Conservation (phyloP, 2,797 vertebrate genomes). For the Enteromius treurensis region DNA sequence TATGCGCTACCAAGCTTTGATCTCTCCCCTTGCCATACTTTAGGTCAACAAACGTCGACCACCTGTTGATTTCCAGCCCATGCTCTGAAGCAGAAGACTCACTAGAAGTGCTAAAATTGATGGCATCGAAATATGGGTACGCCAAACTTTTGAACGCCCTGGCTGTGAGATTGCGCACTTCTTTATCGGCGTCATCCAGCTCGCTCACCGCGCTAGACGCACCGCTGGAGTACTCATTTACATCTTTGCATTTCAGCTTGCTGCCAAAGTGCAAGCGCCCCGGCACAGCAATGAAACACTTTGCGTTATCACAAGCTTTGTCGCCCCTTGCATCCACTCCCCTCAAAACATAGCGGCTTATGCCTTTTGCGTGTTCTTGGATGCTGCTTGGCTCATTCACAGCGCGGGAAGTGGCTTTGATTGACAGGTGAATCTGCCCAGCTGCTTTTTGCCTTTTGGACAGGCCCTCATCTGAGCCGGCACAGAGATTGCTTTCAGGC, state of each 20-base stretch:
- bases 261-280: slow-evolving; percentile 83
- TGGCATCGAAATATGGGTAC: slow-evolving; percentile 87
- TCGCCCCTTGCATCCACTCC: slow-evolving; percentile 78
- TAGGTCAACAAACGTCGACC: slow-evolving; percentile 91
- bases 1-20: slow-evolving; percentile 71
- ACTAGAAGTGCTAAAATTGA: slow-evolving; percentile 86
- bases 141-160: slow-evolving; percentile 92
- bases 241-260: slow-evolving; percentile 74
- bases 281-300: slow-evolving; percentile 80
- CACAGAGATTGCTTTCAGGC: slow-evolving; percentile 77
- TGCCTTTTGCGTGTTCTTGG: slow-evolving; percentile 83
- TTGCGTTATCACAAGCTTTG: slow-evolving; percentile 70
- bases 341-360: slow-evolving; percentile 82
- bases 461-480: slow-evolving; percentile 70
- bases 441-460: slow-evolving; percentile 71
- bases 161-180: slow-evolving; percentile 92
- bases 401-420: slow-evolving; percentile 89
- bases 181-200: slow-evolving; percentile 93
- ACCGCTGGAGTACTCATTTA: slow-evolving; percentile 85
- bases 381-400: slow-evolving; percentile 90
- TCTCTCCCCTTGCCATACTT: slow-evolving; percentile 84
- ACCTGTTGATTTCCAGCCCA: slow-evolving; percentile 84
- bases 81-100: slow-evolving; percentile 88
- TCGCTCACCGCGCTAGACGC: slow-evolving; percentile 92
- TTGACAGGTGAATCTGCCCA: slow-evolving; percentile 95